Evolutionary conservation across 2,888 invertebrate genomes (phyloP).

Genomic region (Drosophila silvestris): DNA sequence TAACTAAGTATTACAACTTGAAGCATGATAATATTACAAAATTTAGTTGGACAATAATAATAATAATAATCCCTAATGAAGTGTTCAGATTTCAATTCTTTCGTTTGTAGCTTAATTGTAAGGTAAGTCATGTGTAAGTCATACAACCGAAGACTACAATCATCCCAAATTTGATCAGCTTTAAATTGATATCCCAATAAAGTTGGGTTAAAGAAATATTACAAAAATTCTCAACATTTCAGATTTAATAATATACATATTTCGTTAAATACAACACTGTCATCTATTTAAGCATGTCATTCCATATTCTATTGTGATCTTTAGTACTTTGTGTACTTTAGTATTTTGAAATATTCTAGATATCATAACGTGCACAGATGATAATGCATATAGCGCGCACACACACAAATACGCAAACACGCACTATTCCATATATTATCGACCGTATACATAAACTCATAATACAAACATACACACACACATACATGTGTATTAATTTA

Average conservation of each 20-base stretch:
- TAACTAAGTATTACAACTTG: conserved; percentile 4
- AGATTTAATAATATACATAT: conserved; percentile 1
- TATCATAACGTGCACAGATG: conserved; percentile 28
- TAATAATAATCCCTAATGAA: conserved; percentile 18
- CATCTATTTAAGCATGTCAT: conserved; percentile 21
- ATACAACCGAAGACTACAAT: conserved; percentile 15
- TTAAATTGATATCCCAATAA: neutral
- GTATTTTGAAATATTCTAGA: neutral
- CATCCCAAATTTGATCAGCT: neutral
- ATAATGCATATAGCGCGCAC: conserved; percentile 10
- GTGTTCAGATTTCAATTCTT: conserved; percentile 21
- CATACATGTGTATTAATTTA: conserved; percentile 15
- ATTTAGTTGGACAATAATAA: neutral
- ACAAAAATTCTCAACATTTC: conserved; percentile 8
- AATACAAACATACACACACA: neutral
- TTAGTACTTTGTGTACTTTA: neutral
- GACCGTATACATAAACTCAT: neutral
- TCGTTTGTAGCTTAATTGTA: conserved; percentile 37
- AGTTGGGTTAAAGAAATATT: neutral
- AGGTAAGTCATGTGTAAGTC: conserved; percentile 40
- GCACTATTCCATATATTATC: neutral
- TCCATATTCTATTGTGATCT: conserved; percentile 4
- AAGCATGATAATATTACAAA: conserved; percentile 18
- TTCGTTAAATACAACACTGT: neutral
- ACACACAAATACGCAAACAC: conserved; percentile 6